phyloP scores from a whole-genome alignment of 2,113 vertebrate species.

The Misgurnus mizolepis region DNA sequence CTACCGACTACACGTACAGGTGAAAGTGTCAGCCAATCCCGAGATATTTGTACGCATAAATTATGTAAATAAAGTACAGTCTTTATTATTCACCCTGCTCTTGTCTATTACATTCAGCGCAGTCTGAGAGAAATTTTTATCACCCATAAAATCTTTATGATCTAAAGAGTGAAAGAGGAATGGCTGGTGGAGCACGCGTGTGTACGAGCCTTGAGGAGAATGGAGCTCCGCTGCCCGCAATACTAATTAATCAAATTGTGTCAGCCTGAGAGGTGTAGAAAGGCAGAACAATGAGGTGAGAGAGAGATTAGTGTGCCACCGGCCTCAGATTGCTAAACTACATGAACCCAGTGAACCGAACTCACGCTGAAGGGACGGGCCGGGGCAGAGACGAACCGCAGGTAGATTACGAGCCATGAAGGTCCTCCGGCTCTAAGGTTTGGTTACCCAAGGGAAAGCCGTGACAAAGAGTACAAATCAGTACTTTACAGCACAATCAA shows the following conservation, averaged over 20 bases:
- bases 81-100: background rate
- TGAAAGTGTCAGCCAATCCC: background rate
- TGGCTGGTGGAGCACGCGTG: slow-evolving; percentile 4
- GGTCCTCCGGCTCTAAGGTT: background rate
- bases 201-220: slow-evolving; percentile 24
- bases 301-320: slow-evolving; percentile 27
- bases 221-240: background rate
- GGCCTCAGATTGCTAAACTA: background rate
- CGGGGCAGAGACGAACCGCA: background rate
- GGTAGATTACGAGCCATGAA: background rate
- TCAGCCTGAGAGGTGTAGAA: slow-evolving; percentile 17
- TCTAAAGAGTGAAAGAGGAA: background rate
- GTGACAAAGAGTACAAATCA: background rate
- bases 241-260: slow-evolving; percentile 37
- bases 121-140: background rate
- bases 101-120: background rate
- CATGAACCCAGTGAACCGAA: slow-evolving; percentile 21
- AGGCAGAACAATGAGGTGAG: slow-evolving; percentile 14
- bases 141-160: slow-evolving; percentile 15
- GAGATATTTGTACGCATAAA: background rate
- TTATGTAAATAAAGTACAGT: background rate
- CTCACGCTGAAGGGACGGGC: background rate
- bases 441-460: background rate
- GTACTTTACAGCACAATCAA: too few relatives aligned
- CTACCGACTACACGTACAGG: background rate